A percentile compares a stretch with the other conserved stretches of the same genome.
phyloP scores from a whole-genome alignment of 2,888 invertebrate species.

The Macrosiphum euphorbiae region DNA sequence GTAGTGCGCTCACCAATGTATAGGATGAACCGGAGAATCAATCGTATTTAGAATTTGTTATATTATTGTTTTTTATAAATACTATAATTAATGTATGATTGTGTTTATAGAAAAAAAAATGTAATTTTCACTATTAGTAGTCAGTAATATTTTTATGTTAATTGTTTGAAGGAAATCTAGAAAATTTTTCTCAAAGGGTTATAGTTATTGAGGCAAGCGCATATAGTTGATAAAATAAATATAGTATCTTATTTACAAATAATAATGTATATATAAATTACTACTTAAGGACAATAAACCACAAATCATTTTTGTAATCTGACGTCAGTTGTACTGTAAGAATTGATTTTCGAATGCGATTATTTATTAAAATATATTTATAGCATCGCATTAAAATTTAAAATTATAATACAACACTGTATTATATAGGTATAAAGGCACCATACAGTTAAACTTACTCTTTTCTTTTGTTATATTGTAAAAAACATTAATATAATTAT shows the following conservation, averaged over 20 bases:
- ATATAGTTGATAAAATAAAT: not conserved
- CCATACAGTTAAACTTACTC: not conserved
- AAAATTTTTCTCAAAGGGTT: not conserved
- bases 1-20: too few relatives aligned
- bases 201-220: not conserved
- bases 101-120: too few relatives aligned
- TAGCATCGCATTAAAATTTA: not conserved
- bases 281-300: not conserved
- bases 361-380: not conserved
- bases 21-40: too few relatives aligned
- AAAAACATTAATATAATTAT: conserved; percentile 17
- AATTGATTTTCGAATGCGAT: not conserved
- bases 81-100: too few relatives aligned
- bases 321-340: not conserved
- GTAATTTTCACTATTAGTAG: too few relatives aligned
- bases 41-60: too few relatives aligned
- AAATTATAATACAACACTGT: not conserved
- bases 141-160: not conserved
- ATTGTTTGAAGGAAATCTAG: not conserved
- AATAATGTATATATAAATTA: not conserved
- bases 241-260: not conserved
- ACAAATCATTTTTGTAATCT: not conserved
- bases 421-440: not conserved
- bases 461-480: not conserved
- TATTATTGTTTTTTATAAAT: too few relatives aligned